A percentile compares a stretch with the other conserved stretches of the same genome.
Conservation (phyloP, 1,140 invertebrate species). For the Formica exsecta region DNA sequence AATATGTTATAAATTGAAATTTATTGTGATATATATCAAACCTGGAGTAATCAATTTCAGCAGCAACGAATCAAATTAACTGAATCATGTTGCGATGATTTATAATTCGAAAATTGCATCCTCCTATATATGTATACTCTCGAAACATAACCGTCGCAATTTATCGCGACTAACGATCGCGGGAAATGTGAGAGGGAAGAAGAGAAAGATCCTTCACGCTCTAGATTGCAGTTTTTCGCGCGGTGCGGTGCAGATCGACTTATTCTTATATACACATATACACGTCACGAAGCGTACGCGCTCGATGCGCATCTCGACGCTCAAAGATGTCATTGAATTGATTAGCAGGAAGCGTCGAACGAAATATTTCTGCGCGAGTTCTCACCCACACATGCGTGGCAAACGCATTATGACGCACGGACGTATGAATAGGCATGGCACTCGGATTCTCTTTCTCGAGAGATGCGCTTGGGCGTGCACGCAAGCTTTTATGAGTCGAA, state of each 20-base stretch:
- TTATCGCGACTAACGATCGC: slow-evolving; percentile 41
- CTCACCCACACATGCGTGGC: slow-evolving; percentile 70
- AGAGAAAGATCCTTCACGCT: not conserved
- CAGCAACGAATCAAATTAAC: slow-evolving; percentile 41
- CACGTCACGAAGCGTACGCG: too few relatives aligned
- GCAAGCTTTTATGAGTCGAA: slow-evolving; percentile 64
- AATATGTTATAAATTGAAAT: slow-evolving; percentile 40
- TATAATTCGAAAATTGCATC: slow-evolving; percentile 51
- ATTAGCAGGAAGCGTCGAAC: slow-evolving; percentile 77
- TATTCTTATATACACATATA: not conserved
- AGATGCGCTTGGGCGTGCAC: slow-evolving; percentile 73
- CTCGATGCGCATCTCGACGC: slow-evolving; percentile 69
- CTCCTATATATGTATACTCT: not conserved
- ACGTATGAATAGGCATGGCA: slow-evolving; percentile 71
- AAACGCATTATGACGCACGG: slow-evolving; percentile 67
- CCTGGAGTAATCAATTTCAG: slow-evolving; percentile 7
- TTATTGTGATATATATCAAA: slow-evolving; percentile 43
- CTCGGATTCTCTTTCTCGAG: slow-evolving; percentile 60
- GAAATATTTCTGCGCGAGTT: slow-evolving; percentile 70
- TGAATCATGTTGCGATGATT: slow-evolving; percentile 41
- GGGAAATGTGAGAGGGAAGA: not conserved
- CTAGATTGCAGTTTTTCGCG: slow-evolving; percentile 42
- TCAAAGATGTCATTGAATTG: slow-evolving; percentile 80
- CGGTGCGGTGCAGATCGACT: not conserved
- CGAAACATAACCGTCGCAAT: slow-evolving; percentile 5